These are phyloP conservation scores for Tanypteryx hageni DNA, from an alignment of 2,888 invertebrate genomes.

Conservation along the genomic window DNA sequence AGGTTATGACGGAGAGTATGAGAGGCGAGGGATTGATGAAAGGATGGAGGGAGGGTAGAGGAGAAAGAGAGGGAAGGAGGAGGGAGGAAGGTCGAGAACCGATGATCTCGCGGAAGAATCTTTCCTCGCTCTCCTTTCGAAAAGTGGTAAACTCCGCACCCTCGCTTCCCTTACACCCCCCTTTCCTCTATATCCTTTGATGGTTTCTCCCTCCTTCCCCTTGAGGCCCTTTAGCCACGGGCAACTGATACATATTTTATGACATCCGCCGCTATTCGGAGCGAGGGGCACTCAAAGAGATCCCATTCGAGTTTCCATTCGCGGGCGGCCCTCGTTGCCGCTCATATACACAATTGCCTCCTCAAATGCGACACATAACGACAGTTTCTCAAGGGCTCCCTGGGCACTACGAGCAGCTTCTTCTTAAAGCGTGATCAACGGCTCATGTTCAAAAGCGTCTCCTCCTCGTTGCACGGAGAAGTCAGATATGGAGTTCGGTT, in stretches of 20 bases:
- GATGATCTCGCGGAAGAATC: constrained; percentile 52
- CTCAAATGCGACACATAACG: constrained; percentile 59
- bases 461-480: background rate
- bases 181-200: background rate
- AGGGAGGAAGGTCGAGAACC: background rate
- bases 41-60: background rate
- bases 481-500: constrained; percentile 32
- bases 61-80: background rate
- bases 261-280: constrained; percentile 54
- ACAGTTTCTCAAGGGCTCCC: constrained; percentile 58
- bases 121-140: constrained; percentile 7
- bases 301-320: background rate
- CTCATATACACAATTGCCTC: constrained; percentile 60
- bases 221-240: constrained; percentile 55
- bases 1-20: constrained; percentile 61
- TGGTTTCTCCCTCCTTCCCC: background rate
- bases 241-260: constrained; percentile 64
- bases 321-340: constrained; percentile 9
- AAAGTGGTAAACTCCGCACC: background rate
- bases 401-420: background rate
- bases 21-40: constrained; percentile 26
- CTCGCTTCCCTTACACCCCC: background rate
- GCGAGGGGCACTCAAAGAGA: constrained; percentile 36
- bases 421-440: constrained; percentile 36
- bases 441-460: background rate